Evolutionary conservation across 35 echinoderm and acorn worm genomes (phyloP), one percentile per base, ranked within the genome.

Genomic region (Apostichopus californicus): DNA sequence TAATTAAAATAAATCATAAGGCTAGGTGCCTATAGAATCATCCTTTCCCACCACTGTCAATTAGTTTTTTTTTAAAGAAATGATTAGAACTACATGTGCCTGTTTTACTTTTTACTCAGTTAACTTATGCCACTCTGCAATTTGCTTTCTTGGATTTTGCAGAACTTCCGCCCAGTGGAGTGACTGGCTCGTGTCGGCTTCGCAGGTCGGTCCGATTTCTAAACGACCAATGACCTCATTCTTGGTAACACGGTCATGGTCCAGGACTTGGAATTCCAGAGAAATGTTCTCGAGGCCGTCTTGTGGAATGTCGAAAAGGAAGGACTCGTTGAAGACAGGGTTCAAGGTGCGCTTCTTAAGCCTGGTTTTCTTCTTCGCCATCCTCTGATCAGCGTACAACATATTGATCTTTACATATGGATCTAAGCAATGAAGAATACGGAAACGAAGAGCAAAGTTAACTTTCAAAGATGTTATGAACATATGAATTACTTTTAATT

Each of bases 281-380:
- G 91, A 94, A 88, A 98, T 90, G 75, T 96, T 90, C 78, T 98
- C 92, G 18, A 98, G 65, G 13, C 97, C 97, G 25, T 98, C 97
- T 78, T 94, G 89, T 2, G 97, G 97, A 87, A 98, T 93, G 83
- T 98, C 97, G 83, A 98, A 98, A 52, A 98, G 91, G 93, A 98
- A 98, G 61, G 97, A 96, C 77, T 98, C 97, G 72, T 98, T 98
- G 93, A 98, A 98, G 57, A 98, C 97, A 6, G 97, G 97, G 34
- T 98, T 98, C 5, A 98, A 91, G 3, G 97, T 98, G 13, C 97
- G 85, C 56, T 98, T 98, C 92, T 98, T 98, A 14, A 98, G 92
- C 8, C 97, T 80, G 2, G 97, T 98, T 61, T 98, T 98, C 93
- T 98, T 98, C 88, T 98, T 98, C 11, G 94, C 95, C 87, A 98